A percentile compares a stretch with the other conserved stretches of the same genome.
phyloP scores from a whole-genome alignment of 2,888 invertebrate genomes.

The Apotomis capreana region DNA sequence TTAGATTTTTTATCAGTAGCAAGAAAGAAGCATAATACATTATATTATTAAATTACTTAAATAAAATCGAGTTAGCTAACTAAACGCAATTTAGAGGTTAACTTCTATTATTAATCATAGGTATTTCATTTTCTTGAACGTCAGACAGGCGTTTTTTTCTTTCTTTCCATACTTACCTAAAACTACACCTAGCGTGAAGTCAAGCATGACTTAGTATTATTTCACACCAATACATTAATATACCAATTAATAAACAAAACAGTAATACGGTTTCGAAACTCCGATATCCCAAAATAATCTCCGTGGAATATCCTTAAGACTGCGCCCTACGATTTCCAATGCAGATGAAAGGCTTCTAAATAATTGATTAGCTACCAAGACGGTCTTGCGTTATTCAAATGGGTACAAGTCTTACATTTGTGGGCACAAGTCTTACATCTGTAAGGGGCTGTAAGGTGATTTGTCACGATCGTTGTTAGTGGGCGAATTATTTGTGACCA shows the following conservation, averaged over 20 bases:
- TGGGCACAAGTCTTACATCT: conserved; percentile 59
- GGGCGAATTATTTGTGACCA: conserved; percentile 19
- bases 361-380: conserved; percentile 67
- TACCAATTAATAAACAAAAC: conserved; percentile 17
- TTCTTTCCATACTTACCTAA: too few species aligned
- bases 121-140: too few species aligned
- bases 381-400: conserved; percentile 69
- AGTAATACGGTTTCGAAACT: conserved; percentile 4
- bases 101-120: too few species aligned
- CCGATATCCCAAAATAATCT: conserved; percentile 29
- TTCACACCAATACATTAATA: too few species aligned
- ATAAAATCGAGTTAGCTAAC: too few species aligned
- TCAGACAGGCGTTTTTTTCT: too few species aligned
- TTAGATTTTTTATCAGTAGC: too few species aligned
- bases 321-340: conserved; percentile 46
- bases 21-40: too few species aligned
- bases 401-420: conserved; percentile 59
- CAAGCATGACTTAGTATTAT: too few species aligned
- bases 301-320: conserved; percentile 10
- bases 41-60: too few species aligned
- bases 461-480: conserved; percentile 36
- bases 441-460: conserved; percentile 51
- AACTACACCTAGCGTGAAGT: too few species aligned
- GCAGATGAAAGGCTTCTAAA: conserved; percentile 66
- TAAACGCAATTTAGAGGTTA: too few species aligned